Evolutionary conservation across 2,888 invertebrate species (phyloP).

Genomic region (Acanthacorydalis orientalis): DNA sequence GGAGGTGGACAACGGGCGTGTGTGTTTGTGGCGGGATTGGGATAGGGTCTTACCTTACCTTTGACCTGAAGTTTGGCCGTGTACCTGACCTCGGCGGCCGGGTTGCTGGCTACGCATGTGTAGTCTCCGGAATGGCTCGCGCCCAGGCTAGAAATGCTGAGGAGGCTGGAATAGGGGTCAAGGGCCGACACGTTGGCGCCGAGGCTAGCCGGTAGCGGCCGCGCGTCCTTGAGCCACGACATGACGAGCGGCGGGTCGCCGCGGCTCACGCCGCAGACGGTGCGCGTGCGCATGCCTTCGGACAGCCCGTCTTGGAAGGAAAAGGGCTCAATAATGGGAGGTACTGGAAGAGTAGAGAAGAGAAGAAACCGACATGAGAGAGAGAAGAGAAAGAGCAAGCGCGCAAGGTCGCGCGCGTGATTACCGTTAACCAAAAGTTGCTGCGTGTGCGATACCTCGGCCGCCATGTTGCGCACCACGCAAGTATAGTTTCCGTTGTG

Average conservation of each 20-base stretch:
- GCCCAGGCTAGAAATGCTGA: conserved; percentile 60
- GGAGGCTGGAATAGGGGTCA: conserved; percentile 60
- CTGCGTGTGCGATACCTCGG: conserved; percentile 56
- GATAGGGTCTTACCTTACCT: conserved; percentile 42
- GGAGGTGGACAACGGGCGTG: conserved; percentile 9
- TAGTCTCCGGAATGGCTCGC: conserved; percentile 61
- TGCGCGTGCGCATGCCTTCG: conserved; percentile 66
- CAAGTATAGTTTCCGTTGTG: conserved; percentile 67
- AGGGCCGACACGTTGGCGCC: conserved; percentile 53
- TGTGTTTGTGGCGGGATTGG: conserved; percentile 8
- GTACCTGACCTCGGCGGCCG: conserved; percentile 62
- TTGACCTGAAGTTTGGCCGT: conserved; percentile 65
- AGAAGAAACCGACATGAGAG: conserved; percentile 39
- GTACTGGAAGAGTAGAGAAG: conserved; percentile 45
- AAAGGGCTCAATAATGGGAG: conserved; percentile 74
- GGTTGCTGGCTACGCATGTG: conserved; percentile 63
- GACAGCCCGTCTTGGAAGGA: conserved; percentile 67
- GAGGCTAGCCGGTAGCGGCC: conserved; percentile 43
- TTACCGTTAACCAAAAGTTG: conserved; percentile 66
- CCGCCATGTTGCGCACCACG: conserved; percentile 53
- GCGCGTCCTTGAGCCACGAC: conserved; percentile 70
- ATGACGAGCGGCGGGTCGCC: conserved; percentile 67
- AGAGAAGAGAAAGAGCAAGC: conserved; percentile 33
- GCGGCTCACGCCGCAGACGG: conserved; percentile 63
- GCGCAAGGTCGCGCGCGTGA: conserved; percentile 28